Percentiles rank a stretch among this genome's conserved stretches.
These are phyloP conservation scores for Benthosema pterotum DNA, from an alignment of 2,797 vertebrate species.

Conservation along the genomic window DNA sequence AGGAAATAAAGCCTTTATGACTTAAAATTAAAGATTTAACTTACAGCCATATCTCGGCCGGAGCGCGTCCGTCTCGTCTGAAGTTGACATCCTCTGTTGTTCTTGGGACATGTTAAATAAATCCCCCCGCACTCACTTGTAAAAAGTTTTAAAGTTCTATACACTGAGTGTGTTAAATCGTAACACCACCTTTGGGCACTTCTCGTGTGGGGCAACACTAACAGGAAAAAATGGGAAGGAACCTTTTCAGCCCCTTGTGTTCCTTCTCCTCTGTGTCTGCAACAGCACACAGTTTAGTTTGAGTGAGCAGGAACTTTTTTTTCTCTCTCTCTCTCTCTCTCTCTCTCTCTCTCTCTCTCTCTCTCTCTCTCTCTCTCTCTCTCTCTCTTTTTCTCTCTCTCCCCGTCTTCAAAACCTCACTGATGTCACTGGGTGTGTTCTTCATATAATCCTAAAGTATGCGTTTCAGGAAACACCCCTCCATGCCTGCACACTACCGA, in stretches of 20 bases:
- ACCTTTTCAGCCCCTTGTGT: slow-evolving; percentile 64
- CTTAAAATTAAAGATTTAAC: slow-evolving; percentile 58
- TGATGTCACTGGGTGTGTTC: slow-evolving; percentile 85
- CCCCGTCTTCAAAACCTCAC: slow-evolving; percentile 65
- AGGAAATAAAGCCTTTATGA: background rate
- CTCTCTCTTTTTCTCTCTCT: too few relatives aligned
- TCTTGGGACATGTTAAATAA: slow-evolving; percentile 29
- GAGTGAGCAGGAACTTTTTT: slow-evolving; percentile 55
- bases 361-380: too few relatives aligned
- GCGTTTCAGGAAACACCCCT: slow-evolving; percentile 79
- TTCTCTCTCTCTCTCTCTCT: slow-evolving; percentile 26
- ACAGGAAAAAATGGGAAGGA: slow-evolving; percentile 38
- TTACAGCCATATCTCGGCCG: slow-evolving; percentile 89
- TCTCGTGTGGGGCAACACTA: slow-evolving; percentile 17
- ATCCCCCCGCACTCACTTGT: too few relatives aligned
- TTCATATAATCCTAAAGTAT: slow-evolving; percentile 79
- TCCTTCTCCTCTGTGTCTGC: slow-evolving; percentile 45
- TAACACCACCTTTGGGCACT: slow-evolving; percentile 9
- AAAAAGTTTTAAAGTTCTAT: too few relatives aligned
- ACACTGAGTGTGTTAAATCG: slow-evolving; percentile 26
- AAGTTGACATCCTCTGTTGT: slow-evolving; percentile 81
- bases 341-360: too few relatives aligned
- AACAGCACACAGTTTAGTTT: slow-evolving; percentile 9
- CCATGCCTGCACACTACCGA: background rate
- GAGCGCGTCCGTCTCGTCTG: slow-evolving; percentile 82